Evolutionary conservation across 37 sponge, comb jelly and placozoan species (phyloP), one percentile per base, ranked within the genome.

Genomic region (Oscarella lobularis): DNA sequence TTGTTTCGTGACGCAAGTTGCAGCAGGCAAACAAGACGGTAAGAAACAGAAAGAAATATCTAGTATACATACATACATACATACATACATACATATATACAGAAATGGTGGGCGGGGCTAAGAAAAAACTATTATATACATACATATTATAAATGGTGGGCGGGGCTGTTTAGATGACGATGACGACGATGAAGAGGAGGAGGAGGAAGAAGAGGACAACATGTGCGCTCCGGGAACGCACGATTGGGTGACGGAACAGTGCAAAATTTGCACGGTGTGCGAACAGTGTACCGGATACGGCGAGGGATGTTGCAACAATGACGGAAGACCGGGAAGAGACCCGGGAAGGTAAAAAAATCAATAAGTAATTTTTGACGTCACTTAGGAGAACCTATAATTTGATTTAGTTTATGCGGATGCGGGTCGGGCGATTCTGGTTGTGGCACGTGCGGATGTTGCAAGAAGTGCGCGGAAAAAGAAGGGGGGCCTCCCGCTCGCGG

Each of bases 211-310:
- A 9, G 73, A 74, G 2, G 75, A 76, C 36, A 74, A 68, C 0
- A 83, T 84, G 86, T 95, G 96, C 66, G 60, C 69, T 2, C 68
- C 67, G 0, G 91, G 86, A 0, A 87, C 79, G 0, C 96, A 95
- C 81, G 74, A 68, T 32, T 95, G 91, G 92, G 74, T 38, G 34
- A 81, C 84, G 41, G 71, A 73, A 0, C 70, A 76, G 65, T 95
- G 96, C 77, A 79, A 77, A 76, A 79, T 95, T 33, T 95, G 96
- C 77, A 76, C 68, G 41, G 77, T 90, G 68, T 95, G 96, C 75
- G 85, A 84, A 35, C 88, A 84, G 81, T 95, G 96, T 35, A 95
- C 92, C 66, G 96, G 96, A 30, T 95, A 90, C 73, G 96, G 96
- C 0, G 86, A 87, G 9, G 81, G 85, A 30, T 95, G 95, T 70